Percentiles rank a stretch among this genome's conserved stretches.
Evolutionary conservation across 2,113 vertebrate species (phyloP).

Genomic region (Phalacrocorax aristotelis): DNA sequence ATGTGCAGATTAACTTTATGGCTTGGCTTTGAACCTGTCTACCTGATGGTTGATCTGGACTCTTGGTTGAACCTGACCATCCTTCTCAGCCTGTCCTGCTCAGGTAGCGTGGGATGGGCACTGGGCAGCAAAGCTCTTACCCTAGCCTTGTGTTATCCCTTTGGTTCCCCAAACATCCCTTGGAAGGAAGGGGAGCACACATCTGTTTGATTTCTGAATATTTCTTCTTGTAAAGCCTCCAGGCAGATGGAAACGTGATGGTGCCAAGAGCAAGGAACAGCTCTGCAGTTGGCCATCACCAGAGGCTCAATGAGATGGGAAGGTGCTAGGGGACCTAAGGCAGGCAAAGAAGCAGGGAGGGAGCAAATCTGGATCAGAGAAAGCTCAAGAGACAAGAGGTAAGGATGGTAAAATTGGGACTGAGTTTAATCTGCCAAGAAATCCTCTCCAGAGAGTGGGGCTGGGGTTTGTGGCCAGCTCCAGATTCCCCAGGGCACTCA

Average conservation of each 20-base stretch:
- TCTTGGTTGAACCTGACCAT: background rate
- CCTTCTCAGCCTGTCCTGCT: background rate
- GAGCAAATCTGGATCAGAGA: background rate
- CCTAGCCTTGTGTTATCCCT: background rate
- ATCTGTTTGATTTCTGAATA: background rate
- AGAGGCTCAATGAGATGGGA: background rate
- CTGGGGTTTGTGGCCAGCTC: background rate
- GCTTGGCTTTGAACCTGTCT: background rate
- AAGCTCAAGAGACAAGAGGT: background rate
- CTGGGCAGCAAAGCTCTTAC: background rate
- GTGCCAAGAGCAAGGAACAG: background rate
- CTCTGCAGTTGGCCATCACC: background rate
- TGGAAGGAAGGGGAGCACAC: background rate
- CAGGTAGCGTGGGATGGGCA: background rate
- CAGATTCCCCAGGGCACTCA: background rate
- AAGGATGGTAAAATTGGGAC: background rate
- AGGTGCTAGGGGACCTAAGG: background rate
- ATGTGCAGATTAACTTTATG: background rate
- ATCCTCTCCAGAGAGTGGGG: background rate
- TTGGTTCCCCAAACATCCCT: background rate
- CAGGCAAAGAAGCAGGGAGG: background rate
- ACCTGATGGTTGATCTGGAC: background rate
- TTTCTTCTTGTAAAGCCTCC: background rate
- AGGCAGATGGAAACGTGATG: background rate
- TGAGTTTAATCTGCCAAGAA: background rate